Base-by-base conservation (phyloP, 2,113 vertebrate species). In the Apteryx mantelli region DNA sequence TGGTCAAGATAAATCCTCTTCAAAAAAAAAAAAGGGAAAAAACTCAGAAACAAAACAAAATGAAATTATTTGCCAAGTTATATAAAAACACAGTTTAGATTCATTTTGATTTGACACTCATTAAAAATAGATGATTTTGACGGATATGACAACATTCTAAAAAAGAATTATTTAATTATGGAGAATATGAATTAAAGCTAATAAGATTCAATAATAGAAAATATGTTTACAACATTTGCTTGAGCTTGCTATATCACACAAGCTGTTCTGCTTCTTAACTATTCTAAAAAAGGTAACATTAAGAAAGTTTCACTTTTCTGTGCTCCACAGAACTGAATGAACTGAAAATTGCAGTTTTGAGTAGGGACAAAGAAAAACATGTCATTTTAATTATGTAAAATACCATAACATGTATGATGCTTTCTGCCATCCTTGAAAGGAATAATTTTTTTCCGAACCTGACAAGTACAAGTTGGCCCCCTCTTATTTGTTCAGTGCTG, bases 121-220 rank as follows among this genome's bases (percentile, higher is more conserved):
- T 89, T 96, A 92, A 94, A 93, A 96, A 92, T 68, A 91, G 78
- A 88, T 60, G 2, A 38, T 71, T 93, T 91, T 82, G 70, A 91
- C 63, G 82, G 73, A 91, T 82, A 80, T 0, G 11, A 82, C 55
- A 66, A 90, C 40, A 82, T 20, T 73, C 50, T 66, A 56, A 96
- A 89, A 93, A 95, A 58, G 30, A 89, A 69, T 89, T 91, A 28
- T 75, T 94, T 91, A 94, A 97, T 95, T 94, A 92, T 74, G 75
- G 92, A 13, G 6, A 89, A 77, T 83, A 89, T 93, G 81, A 95
- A 93, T 92, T 86, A 85, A 89, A 95, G 71, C 48, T 95, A 97
- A 92, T 95, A 96, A 89, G 86, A 93, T 88, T 91, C 89, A 87
- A 76, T 89, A 93, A 93, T 70, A 97, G 84, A 92, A 92, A 96